Base-by-base conservation (phyloP, 2,113 vertebrate species). In the Geococcyx californianus region DNA sequence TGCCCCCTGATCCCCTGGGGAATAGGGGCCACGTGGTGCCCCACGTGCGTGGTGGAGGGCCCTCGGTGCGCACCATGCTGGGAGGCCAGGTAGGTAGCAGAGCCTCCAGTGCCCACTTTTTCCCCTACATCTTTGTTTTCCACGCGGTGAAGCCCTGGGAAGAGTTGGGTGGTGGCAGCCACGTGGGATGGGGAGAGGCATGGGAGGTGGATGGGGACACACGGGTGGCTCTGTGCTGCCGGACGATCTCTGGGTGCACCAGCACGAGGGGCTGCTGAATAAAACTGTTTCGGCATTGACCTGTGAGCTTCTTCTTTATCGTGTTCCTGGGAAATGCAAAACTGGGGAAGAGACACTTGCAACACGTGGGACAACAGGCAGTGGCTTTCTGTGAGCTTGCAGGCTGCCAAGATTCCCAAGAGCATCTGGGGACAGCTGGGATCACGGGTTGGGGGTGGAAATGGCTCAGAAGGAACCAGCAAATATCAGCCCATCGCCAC, bases 21-120 rank as follows among this genome's bases (percentile, higher is more conserved):
- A 4, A 58, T 64, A 81, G 68, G 25, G 33, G 58, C 33, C 3
- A 0, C 49, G 0, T 6, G 26, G 42, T 28, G 69, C 26, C 51
- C 77, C 44, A 3, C 0, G 2, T 18, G 69, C 3, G 7, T 1
- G 9, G 28, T 3, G 1, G 49, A 68, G n/a, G n/a, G n/a, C n/a
- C n/a, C n/a, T n/a, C n/a, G n/a, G n/a, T 0, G 0, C 74, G 56
- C 45, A 11, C 26, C 2, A 0, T 1, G 0, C n/a, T 21, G 74
- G 49, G 75, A 90, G 59, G 75, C 18, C 87, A 79, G 89, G 84
- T 91, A 74, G 82, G 90, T 66, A n/a, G 25, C 79, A 84, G 21
- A 83, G 82, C 55, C 90, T 80, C 67, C 38, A 11, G 1, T n/a
- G 69, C n/a, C 21, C 13, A 0, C 7, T 60, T 60, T 60, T 60